A percentile compares a stretch with the other conserved stretches of the same genome.
phyloP scores from a whole-genome alignment of 2,797 vertebrate species.

The Gymnothorax reevesii region DNA sequence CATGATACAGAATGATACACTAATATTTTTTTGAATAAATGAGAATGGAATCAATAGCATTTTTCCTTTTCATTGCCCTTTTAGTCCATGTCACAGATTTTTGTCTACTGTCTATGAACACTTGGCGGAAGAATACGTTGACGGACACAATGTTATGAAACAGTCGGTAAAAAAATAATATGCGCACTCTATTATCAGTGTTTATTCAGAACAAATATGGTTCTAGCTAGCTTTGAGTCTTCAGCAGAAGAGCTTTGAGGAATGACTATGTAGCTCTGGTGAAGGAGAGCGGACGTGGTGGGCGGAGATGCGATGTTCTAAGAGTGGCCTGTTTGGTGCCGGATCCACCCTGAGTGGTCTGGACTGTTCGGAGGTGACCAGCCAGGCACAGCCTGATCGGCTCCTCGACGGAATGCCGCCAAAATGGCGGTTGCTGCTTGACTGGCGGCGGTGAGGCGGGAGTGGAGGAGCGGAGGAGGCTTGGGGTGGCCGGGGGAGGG shows the following conservation, averaged over 20 bases:
- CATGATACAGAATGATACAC: background rate
- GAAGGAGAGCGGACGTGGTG: background rate
- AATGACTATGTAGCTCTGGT: background rate
- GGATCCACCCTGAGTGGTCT: conserved; percentile 36
- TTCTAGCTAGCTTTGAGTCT: background rate
- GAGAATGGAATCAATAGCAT: background rate
- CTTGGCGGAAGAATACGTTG: too few species aligned
- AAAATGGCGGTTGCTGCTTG: conserved; percentile 34
- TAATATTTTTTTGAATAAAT: background rate
- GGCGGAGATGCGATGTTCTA: background rate
- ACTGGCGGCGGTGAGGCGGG: conserved; percentile 26
- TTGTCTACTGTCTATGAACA: background rate
- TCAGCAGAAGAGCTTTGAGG: background rate
- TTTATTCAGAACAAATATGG: background rate
- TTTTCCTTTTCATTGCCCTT: background rate
- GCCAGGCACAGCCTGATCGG: conserved; percentile 75
- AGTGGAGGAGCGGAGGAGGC: conserved; percentile 41
- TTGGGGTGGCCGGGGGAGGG: conserved; percentile 36
- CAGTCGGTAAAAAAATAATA: background rate
- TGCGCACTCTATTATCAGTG: background rate
- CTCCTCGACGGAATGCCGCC: conserved; percentile 76
- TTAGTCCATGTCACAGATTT: background rate
- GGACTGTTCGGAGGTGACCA: conserved; percentile 72
- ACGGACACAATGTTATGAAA: background rate
- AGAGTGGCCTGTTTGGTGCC: conserved; percentile 38